Percentiles rank a stretch among this genome's conserved stretches.
These are phyloP conservation scores for Thalassophryne amazonica DNA, from an alignment of 2,797 vertebrate genomes.

Conservation along the genomic window DNA sequence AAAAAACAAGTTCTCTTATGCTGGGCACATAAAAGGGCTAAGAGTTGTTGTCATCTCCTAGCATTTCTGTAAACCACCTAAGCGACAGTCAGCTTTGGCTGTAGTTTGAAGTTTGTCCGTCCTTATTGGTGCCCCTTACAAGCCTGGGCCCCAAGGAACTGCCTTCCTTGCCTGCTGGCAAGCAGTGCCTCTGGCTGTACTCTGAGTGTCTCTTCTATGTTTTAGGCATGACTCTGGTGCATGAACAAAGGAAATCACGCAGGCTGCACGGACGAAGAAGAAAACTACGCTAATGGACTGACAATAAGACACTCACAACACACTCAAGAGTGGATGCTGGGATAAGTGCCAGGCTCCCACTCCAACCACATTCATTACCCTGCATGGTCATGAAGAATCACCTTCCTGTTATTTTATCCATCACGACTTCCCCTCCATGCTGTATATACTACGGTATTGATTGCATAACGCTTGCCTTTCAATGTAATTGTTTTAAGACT, in stretches of 20 bases:
- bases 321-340: slow-evolving; percentile 55
- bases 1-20: too few species aligned
- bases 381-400: slow-evolving; percentile 59
- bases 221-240: slow-evolving; percentile 1
- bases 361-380: slow-evolving; percentile 64
- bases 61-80: too few species aligned
- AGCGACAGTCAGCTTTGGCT: too few species aligned
- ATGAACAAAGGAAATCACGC: not conserved
- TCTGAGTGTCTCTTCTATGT: too few species aligned
- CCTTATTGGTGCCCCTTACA: too few species aligned
- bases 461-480: slow-evolving; percentile 56
- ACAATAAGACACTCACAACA: slow-evolving; percentile 1
- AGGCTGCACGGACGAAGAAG: slow-evolving; percentile 3
- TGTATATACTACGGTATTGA: slow-evolving; percentile 55
- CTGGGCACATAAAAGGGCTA: too few species aligned
- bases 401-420: slow-evolving; percentile 53
- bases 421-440: slow-evolving; percentile 47
- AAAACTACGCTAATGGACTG: slow-evolving; percentile 27
- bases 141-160: too few species aligned
- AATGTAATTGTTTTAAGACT: slow-evolving; percentile 62
- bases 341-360: slow-evolving; percentile 58
- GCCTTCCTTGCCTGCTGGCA: too few species aligned
- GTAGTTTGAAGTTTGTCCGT: too few species aligned
- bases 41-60: too few species aligned
- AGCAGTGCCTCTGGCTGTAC: too few species aligned